A percentile compares a stretch with the other conserved stretches of the same genome.
Evolutionary conservation across 2,888 invertebrate species (phyloP).

Genomic region (Tetramorium bicarinatum): DNA sequence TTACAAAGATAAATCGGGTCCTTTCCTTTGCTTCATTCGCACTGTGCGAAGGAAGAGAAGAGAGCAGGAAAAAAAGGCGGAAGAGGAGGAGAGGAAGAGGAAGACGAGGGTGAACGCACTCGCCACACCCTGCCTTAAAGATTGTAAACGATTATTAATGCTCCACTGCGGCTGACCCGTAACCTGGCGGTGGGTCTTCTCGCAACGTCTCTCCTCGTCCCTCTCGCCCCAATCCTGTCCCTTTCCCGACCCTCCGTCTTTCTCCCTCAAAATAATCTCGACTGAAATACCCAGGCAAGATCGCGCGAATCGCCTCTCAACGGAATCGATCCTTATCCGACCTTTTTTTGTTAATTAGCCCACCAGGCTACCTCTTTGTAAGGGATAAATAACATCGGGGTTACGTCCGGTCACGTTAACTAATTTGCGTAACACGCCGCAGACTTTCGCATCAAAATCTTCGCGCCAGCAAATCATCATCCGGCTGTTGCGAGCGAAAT

Average conservation of each 20-base stretch:
- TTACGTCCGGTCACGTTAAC: constrained; percentile 57
- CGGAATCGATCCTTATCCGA: constrained; percentile 55
- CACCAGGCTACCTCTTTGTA: constrained; percentile 2
- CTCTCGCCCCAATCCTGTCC: constrained; percentile 28
- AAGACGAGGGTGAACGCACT: constrained; percentile 76
- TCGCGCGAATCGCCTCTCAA: constrained; percentile 57
- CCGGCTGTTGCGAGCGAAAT: constrained; percentile 31
- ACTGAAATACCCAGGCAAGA: constrained; percentile 56
- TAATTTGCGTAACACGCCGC: constrained; percentile 70
- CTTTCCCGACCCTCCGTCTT: constrained; percentile 40
- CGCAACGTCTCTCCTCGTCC: constrained; percentile 39
- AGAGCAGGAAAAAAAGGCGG: constrained; percentile 38
- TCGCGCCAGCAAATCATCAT: constrained; percentile 49
- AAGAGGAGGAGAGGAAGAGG: constrained; percentile 58
- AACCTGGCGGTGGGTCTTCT: constrained; percentile 72
- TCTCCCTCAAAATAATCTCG: constrained; percentile 63
- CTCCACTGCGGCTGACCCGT: constrained; percentile 80
- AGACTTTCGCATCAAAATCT: constrained; percentile 42
- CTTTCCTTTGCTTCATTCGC: constrained; percentile 67
- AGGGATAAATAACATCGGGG: constrained; percentile 53
- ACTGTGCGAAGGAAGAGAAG: constrained; percentile 60
- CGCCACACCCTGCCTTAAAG: constrained; percentile 82
- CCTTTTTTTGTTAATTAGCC: constrained; percentile 68
- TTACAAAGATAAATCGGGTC: constrained; percentile 65
- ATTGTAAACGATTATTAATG: constrained; percentile 85